Conservation (phyloP, 2,113 vertebrate species). For the Eonycteris spelaea region DNA sequence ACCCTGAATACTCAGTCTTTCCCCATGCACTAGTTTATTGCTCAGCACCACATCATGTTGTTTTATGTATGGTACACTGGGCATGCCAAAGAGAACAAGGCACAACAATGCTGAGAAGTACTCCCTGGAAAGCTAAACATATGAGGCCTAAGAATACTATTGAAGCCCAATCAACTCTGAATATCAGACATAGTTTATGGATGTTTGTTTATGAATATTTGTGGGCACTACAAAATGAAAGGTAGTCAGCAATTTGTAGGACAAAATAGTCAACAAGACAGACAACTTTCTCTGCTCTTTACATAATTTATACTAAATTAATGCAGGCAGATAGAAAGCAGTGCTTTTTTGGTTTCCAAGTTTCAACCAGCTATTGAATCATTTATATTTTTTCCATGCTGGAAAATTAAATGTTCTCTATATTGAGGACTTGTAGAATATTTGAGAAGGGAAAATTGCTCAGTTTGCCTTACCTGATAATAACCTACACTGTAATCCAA, state of each 20-base stretch:
- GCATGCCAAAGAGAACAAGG: background rate
- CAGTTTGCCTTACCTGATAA: background rate
- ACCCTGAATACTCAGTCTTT: background rate
- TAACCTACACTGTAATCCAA: slow-evolving; percentile 29
- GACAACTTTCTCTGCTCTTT: background rate
- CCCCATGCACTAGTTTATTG: background rate
- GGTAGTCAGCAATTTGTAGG: background rate
- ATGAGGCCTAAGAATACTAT: background rate
- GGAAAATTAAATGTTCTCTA: slow-evolving; percentile 39
- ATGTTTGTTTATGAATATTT: background rate
- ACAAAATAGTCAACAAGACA: background rate
- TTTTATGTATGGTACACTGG: rapidly evolving
- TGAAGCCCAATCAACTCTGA: background rate
- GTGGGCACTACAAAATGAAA: background rate
- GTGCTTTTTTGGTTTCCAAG: slow-evolving; percentile 11
- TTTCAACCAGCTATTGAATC: slow-evolving; percentile 10
- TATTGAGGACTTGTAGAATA: background rate
- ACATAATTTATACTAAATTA: slow-evolving; percentile 24
- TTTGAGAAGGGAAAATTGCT: background rate
- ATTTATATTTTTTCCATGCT: slow-evolving; percentile 25
- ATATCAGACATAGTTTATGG: background rate
- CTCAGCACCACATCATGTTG: background rate
- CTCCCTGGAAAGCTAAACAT: background rate
- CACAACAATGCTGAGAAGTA: rapidly evolving
- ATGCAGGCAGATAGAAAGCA: background rate